Evolutionary conservation across 2,888 invertebrate species (phyloP).

Genomic region (Mellilla xanthometata): DNA sequence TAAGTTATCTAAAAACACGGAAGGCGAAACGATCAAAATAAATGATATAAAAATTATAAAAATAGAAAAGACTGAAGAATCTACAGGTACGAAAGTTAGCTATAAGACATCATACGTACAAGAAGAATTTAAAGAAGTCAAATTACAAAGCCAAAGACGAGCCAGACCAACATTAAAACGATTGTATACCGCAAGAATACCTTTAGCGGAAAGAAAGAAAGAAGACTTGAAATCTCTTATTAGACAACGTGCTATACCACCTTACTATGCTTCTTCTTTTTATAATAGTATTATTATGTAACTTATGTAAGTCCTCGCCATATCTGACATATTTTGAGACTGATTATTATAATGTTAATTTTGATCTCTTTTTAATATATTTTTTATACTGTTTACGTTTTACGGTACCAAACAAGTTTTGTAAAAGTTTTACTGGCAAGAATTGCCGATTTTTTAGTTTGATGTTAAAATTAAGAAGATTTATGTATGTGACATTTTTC

Average conservation of each 20-base stretch:
- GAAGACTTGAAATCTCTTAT: slow-evolving; percentile 13
- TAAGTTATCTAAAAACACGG: too few species aligned
- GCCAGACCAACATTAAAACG: background rate
- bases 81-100: too few species aligned
- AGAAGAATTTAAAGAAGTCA: too few species aligned
- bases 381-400: slow-evolving; percentile 6
- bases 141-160: too few species aligned
- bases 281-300: slow-evolving; percentile 2
- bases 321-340: background rate
- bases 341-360: slow-evolving; percentile 6
- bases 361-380: slow-evolving; percentile 9
- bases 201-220: slow-evolving; percentile 14
- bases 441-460: slow-evolving; percentile 5
- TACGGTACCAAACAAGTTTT: background rate
- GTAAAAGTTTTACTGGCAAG: slow-evolving; percentile 5
- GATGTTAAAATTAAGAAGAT: slow-evolving; percentile 2
- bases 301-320: background rate
- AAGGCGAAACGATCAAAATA: too few species aligned
- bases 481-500: slow-evolving; percentile 7
- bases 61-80: too few species aligned
- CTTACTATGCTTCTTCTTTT: slow-evolving; percentile 5
- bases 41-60: too few species aligned
- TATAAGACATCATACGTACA: too few species aligned
- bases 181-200: slow-evolving; percentile 10
- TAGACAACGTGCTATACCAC: slow-evolving; percentile 2